Base-by-base conservation (phyloP, 2,113 vertebrate genomes). In the Zosterops pallidus region DNA sequence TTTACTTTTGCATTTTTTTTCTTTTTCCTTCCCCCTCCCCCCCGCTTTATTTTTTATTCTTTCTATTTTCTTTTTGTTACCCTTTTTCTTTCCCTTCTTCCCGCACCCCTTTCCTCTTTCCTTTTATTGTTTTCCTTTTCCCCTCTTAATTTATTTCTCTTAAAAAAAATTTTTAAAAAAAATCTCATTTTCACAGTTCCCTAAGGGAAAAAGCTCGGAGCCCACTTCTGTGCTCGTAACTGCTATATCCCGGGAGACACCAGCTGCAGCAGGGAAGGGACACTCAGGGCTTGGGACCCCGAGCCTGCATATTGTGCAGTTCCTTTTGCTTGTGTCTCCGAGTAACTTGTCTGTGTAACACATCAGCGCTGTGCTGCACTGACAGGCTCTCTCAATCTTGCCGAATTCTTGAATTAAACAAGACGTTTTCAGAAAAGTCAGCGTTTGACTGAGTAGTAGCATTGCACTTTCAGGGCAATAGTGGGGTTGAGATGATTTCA, bases 11-110 rank as follows among this genome's bases (percentile, higher is more conserved):
- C 13, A 5, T 35, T 29, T 41, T 17, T 6, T 11, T 37, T 37
- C 3, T 8, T 14, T 7, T 24, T 11, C 3, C 12, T 65, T 22
- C 1, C 1, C 0, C 3, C 4, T 5, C 6, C 5, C 37, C 37
- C 37, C 37, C 37, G 37, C 37, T 39, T 39, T 39, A 39, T 11
- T 17, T 25, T 39, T 50, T 16, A 5, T 39, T 17, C 12, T 52
- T 47, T 26, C 31, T 20, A 0, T 20, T 56, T 33, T 19, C 16
- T 42, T 81, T 52, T 46, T 55, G 9, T 41, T 53, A 13, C 19
- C 2, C 13, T 41, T n/a, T 46, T 25, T 35, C 8, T 55, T 46
- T 52, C 24, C 3, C 15, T 20, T 9, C 8, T 39, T 33, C 14
- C 28, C 20, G 18, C 23, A 13, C 6, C 5, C 4, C 8, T 21